Evolutionary conservation across 2,888 invertebrate species (phyloP), one percentile per base, ranked within the genome.

Genomic region (Eustalomyia histrio): DNA sequence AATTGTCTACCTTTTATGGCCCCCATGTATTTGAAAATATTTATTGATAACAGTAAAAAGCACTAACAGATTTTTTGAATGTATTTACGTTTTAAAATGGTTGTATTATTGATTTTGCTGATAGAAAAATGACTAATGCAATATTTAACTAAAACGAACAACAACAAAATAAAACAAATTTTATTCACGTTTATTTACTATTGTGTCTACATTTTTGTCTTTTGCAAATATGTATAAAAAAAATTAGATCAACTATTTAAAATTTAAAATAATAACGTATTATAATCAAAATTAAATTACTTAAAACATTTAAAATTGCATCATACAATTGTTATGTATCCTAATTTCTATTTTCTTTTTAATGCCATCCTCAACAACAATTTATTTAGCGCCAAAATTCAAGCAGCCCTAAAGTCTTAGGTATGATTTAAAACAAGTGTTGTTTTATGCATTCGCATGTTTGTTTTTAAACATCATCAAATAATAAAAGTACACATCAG

Each of bases 401-500:
- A 14, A 12, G 2, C 39, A 39, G 39, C 14, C n/a, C 43, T 47
- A 47, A 6, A 47, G 39, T 47, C n/a, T 47, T n/a, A 58, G 14
- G n/a, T 24, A n/a, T 57, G 55, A 10, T 39, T 3, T 14, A 47
- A 43, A 14, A 47, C 29, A 3, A 39, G 43, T 6, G 6, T n/a
- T 12, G n/a, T 16, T 17, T 6, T 43, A 17, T 16, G 35, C 16
- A 17, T 39, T 14, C 43, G 12, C 5, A n/a, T 21, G 47, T 21
- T 57, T 47, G 50, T n/a, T 17, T n/a, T 8, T n/a, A n/a, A n/a
- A n/a, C 50, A 33, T 18, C 14, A 53, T 52, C 83, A 74, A 85
- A 80, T 83, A 33, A 47, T 52, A 73, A 63, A 80, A 69, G 71
- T 17, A 75, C 85, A 83, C 85, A 84, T 85, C 82, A 85, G 18